phyloP scores from a whole-genome alignment of 2,888 invertebrate genomes.

The Actias luna region DNA sequence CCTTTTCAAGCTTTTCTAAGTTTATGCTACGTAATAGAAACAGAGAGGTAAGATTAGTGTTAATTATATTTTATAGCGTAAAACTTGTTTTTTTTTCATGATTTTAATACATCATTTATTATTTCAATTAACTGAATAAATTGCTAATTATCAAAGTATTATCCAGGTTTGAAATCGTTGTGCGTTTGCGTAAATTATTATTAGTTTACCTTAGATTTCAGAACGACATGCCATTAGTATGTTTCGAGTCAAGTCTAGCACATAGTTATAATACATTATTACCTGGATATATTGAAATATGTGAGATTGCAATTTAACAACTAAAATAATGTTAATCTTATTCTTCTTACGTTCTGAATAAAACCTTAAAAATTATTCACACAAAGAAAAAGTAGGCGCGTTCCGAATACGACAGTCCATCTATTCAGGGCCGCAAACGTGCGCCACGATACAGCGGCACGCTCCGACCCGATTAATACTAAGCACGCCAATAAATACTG shows the following conservation, averaged over 20 bases:
- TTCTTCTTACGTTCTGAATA: not conserved
- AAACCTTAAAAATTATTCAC: constrained; percentile 51
- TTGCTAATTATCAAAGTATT: not conserved
- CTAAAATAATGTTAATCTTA: not conserved
- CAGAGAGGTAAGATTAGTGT: too few relatives aligned
- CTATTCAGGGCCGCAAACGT: constrained; percentile 50
- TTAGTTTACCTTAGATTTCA: too few relatives aligned
- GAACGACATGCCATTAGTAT: too few relatives aligned
- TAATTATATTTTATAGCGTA: too few relatives aligned
- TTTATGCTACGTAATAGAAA: too few relatives aligned
- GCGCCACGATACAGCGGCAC: constrained; percentile 63
- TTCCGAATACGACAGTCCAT: constrained; percentile 71
- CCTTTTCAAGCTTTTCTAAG: too few relatives aligned
- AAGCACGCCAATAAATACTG: constrained; percentile 80
- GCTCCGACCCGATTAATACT: constrained; percentile 77
- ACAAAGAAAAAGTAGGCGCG: constrained; percentile 66
- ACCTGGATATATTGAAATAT: too few relatives aligned
- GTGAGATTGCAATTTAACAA: not conserved
- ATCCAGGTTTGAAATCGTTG: not conserved
- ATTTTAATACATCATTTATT: too few relatives aligned
- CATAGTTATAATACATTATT: too few relatives aligned
- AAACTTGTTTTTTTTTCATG: too few relatives aligned
- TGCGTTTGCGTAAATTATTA: too few relatives aligned
- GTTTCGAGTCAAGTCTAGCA: too few relatives aligned
- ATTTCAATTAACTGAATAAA: not conserved